Evolutionary conservation across 2,797 vertebrate species (phyloP), one percentile per base, ranked within the genome.

Genomic region (Lagocephalus sceleratus): DNA sequence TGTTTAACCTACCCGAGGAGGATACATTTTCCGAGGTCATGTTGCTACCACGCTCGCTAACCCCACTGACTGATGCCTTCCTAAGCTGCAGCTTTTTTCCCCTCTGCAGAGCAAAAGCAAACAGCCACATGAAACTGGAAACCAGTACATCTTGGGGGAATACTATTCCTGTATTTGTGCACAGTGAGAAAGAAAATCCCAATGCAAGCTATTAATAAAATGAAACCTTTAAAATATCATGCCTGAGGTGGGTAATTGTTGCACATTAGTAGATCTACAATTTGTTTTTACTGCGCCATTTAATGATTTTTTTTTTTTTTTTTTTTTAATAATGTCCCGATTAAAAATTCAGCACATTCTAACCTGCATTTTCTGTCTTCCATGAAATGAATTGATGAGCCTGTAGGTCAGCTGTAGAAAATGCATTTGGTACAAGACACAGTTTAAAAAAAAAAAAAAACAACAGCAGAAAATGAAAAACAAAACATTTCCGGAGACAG

Each of bases 1-100:
- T 79, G 70, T 85, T 81, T 86, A 86, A 85, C 81, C 81, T 77
- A 84, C 77, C 84, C 71, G 66, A 81, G 67, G 78, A 84, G 81
- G 78, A 84, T 83, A 76, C 76, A 68, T 76, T 79, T 77, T 82
- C 80, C 59, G 82, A 85, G 86, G 84, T 88, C 79, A 81, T 80
- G 78, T 82, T 71, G 78, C 74, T 73, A 75, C 76, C 59, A 57
- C 43, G 63, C 66, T 81, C 66, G 55, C 76, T 78, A 78, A 78
- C 81, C 76, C 76, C 64, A 19, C 70, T 82, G 75, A 83, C 79
- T 80, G 84, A 76, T 82, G 81, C 82, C 66, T 79, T 78, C 67
- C 70, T 54, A 32, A 60, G 66, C 58, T 16, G 56, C 51, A 73
- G 57, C 66, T 73, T 20, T 46, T 46, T 79, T 66, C 60, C 71